These are phyloP conservation scores for Drosophila nikananu DNA, from an alignment of 1,140 invertebrate species.

Conservation along the genomic window DNA sequence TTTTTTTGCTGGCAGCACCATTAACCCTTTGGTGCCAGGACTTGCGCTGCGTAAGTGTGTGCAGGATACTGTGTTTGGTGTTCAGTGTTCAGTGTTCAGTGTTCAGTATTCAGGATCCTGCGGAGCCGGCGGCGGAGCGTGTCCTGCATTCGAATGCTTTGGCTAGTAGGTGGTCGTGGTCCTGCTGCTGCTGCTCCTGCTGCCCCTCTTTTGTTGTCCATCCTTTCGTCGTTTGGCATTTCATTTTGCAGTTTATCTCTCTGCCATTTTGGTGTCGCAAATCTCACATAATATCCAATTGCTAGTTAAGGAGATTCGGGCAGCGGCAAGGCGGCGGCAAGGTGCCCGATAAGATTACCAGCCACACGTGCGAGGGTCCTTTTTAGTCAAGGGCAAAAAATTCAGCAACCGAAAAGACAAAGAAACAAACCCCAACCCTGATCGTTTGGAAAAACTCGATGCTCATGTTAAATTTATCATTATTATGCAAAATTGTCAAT, in stretches of 20 bases:
- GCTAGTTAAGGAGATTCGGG: slow-evolving; percentile 49
- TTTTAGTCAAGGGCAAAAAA: not conserved
- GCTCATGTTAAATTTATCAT: slow-evolving; percentile 50
- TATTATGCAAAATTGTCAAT: slow-evolving; percentile 56
- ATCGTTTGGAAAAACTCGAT: slow-evolving; percentile 32
- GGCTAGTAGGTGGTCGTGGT: not conserved
- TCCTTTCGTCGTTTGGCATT: slow-evolving; percentile 53
- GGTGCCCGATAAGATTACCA: slow-evolving; percentile 41
- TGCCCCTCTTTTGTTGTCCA: slow-evolving; percentile 19
- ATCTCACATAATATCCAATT: slow-evolving; percentile 58
- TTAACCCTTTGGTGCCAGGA: slow-evolving; percentile 19
- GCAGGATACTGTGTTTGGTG: not conserved
- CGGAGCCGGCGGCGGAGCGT: slow-evolving; percentile 22
- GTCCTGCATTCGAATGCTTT: slow-evolving; percentile 40
- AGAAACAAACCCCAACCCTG: not conserved
- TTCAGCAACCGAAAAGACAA: not conserved
- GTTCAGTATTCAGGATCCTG: slow-evolving; percentile 22
- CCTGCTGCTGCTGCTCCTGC: not conserved
- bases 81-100: not conserved
- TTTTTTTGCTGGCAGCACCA: not conserved
- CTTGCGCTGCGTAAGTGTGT: not conserved
- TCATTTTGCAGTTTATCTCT: slow-evolving; percentile 54
- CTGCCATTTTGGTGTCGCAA: slow-evolving; percentile 50
- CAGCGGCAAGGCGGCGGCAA: not conserved
- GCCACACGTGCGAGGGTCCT: slow-evolving; percentile 24